Conservation (phyloP, 1,140 invertebrate species). For the Pinna nobilis region DNA sequence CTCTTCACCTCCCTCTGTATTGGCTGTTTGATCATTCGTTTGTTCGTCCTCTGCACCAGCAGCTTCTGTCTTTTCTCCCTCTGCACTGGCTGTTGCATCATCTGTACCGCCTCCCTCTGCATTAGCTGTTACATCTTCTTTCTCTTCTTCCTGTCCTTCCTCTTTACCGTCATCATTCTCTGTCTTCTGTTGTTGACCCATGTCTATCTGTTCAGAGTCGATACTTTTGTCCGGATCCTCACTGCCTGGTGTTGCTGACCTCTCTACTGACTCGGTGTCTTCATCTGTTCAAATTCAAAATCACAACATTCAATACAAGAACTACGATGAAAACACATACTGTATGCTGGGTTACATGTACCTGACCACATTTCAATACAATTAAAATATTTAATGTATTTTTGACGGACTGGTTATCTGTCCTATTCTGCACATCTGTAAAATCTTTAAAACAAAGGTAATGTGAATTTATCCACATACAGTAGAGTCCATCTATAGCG, state of each 20-base stretch:
- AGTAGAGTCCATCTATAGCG: too few relatives aligned
- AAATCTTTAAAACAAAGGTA: too few relatives aligned
- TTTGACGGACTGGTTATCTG: too few relatives aligned
- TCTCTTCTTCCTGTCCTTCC: conserved; percentile 34
- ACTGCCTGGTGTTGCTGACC: conserved; percentile 23
- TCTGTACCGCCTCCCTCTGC: conserved; percentile 1
- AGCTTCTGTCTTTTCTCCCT: conserved; percentile 6
- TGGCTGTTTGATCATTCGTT: conserved; percentile 15
- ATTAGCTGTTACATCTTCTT: conserved; percentile 22
- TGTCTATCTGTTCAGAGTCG: conserved; percentile 16
- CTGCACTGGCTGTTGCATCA: not conserved
- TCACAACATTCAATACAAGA: not conserved
- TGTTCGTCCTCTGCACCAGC: conserved; percentile 5
- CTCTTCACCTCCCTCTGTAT: conserved; percentile 26
- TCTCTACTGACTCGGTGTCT: conserved; percentile 21
- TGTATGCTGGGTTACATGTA: too few relatives aligned
- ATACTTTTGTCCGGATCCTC: conserved; percentile 28
- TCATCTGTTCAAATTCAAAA: conserved; percentile 21
- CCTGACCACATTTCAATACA: too few relatives aligned
- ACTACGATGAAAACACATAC: not conserved
- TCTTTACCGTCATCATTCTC: conserved; percentile 22
- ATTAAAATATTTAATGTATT: too few relatives aligned
- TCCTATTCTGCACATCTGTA: too few relatives aligned
- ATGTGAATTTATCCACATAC: too few relatives aligned
- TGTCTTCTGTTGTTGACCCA: conserved; percentile 13